Percentiles rank a stretch among this genome's conserved stretches.
phyloP scores from a whole-genome alignment of 1,140 invertebrate genomes.

The Bombus superbus region DNA sequence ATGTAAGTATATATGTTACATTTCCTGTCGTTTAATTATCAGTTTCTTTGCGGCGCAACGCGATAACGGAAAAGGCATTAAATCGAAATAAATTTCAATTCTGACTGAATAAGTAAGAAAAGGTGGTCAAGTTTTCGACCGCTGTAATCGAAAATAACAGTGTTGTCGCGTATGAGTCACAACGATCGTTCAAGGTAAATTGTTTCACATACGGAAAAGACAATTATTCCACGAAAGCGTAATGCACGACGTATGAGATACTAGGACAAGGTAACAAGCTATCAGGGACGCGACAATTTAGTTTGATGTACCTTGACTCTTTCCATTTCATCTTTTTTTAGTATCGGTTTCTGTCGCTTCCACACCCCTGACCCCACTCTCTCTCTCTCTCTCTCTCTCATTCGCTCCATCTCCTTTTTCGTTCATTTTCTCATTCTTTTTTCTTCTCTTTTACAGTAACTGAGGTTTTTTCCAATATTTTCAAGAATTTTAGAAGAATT shows the following conservation, averaged over 20 bases:
- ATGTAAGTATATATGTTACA: neutral
- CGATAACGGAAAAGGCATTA: constrained; percentile 25
- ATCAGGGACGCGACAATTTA: constrained; percentile 10
- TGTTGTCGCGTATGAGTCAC: neutral
- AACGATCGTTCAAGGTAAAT: constrained; percentile 25
- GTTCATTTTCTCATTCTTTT: too few relatives aligned
- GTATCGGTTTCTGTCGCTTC: neutral
- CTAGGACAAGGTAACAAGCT: constrained; percentile 31
- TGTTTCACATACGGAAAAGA: constrained; percentile 14
- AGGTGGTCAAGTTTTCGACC: neutral
- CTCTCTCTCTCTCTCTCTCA: neutral
- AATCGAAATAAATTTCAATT: neutral
- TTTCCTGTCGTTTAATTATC: constrained; percentile 31
- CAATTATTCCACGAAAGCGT: neutral
- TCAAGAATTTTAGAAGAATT: neutral
- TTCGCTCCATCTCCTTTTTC: neutral
- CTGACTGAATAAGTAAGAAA: neutral
- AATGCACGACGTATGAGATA: neutral
- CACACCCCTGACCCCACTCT: too few relatives aligned
- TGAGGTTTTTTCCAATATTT: neutral
- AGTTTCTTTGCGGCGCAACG: neutral
- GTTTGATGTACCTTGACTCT: neutral
- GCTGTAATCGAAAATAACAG: neutral
- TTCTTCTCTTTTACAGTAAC: neutral
- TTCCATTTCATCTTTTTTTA: neutral